Evolutionary conservation across 2,888 invertebrate genomes (phyloP), one percentile per base, ranked within the genome.

Genomic region (Pomacea canaliculata): DNA sequence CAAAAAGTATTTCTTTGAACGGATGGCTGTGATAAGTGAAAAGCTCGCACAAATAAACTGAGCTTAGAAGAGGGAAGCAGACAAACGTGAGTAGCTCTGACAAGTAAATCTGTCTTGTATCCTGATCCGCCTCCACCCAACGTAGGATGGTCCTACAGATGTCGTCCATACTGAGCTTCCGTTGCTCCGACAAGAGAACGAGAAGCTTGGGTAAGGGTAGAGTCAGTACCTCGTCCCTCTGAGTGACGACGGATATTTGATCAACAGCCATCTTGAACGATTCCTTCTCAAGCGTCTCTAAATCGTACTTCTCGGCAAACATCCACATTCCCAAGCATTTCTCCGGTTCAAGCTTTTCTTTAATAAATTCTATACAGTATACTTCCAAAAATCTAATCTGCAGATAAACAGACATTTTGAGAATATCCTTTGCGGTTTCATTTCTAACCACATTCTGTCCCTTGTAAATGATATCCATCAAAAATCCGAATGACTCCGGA

Each of bases 21-120:
- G 60, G 60, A 60, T 60, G 60, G 60, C n/a, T 60, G 7, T 19
- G 60, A n/a, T 60, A 60, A 16, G 60, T n/a, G 18, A 60, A 4
- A 7, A 27, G 23, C 10, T 72, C 63, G 37, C 19, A 67, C 7
- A 76, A 62, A 37, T 62, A 76, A 2, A 59, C 51, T 4, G 66
- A 56, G 18, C 59, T 66, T 18, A 76, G 59, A 27, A 69, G 66
- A 2, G 76, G 76, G 18, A 76, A 65, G 59, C 72, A 76, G 63
- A 76, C 62, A 23, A 66, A 60, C 19, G 37, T 48, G 18, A 76
- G 72, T 7, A 76, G 27, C 19, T 67, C 62, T 18, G 66, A 19
- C 62, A 76, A 23, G 51, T 71, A 60, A 16, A 27, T 48, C 23
- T 62, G 60, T 37, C 72, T 65, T 5, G 46, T 27, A n/a, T 27